phyloP scores from a whole-genome alignment of 2,888 invertebrate species.

The Gasteruption jaculator region DNA sequence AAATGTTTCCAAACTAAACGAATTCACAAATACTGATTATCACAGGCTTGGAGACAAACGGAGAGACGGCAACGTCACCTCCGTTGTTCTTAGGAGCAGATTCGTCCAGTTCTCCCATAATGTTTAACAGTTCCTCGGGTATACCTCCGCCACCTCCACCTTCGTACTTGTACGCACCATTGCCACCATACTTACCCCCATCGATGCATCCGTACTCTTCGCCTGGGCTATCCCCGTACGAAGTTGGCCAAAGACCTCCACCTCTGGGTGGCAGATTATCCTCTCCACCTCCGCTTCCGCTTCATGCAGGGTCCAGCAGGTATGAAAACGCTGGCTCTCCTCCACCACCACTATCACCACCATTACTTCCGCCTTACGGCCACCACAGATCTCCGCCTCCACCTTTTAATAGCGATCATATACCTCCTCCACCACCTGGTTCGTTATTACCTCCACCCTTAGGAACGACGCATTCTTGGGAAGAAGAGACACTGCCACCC shows the following conservation, averaged over 20 bases:
- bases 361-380: conserved; percentile 36
- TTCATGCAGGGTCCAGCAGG: conserved; percentile 56
- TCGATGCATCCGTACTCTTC: conserved; percentile 54
- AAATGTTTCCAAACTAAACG: too few relatives aligned
- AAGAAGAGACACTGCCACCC: conserved; percentile 38
- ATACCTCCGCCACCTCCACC: conserved; percentile 54
- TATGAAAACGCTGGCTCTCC: conserved; percentile 37
- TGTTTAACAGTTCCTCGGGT: conserved; percentile 52
- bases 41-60: conserved; percentile 55
- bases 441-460: conserved; percentile 27
- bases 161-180: conserved; percentile 51
- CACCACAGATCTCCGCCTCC: conserved; percentile 42
- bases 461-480: conserved; percentile 33
- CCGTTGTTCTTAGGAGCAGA: conserved; percentile 48
- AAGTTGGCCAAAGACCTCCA: conserved; percentile 50
- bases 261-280: conserved; percentile 49
- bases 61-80: conserved; percentile 52
- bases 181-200: conserved; percentile 58
- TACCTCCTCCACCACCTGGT: conserved; percentile 21
- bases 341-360: conserved; percentile 43
- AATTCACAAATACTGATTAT: conserved; percentile 26
- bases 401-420: conserved; percentile 48
- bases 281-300: conserved; percentile 61
- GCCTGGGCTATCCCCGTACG: conserved; percentile 42
- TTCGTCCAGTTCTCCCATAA: conserved; percentile 49